Base-by-base conservation (phyloP, 2,888 invertebrate species). In the Heliconius erato region DNA sequence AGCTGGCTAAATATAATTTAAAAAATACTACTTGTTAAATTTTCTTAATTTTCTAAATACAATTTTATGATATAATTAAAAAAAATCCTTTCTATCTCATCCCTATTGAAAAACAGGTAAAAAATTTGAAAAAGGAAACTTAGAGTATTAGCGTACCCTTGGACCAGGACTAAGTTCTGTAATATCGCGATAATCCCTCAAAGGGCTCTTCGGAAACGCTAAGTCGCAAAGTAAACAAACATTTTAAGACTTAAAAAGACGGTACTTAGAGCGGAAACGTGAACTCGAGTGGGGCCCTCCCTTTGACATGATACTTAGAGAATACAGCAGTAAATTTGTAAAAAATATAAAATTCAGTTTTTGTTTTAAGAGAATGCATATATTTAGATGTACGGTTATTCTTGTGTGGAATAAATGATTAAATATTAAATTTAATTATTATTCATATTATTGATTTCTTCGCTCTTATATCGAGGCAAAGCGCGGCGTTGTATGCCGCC, bases 171-270 rank as follows among this genome's bases (percentile, higher is more conserved):
- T 68, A 80, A 84, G 82, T 80, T 82, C 35, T 71, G 79, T 81
- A 82, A 84, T 84, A 81, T 79, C 83, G 65, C 49, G 81, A 81
- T 85, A 85, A 86, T 86, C 86, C 84, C 78, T 84, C 83, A 82
- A 86, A 86, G 83, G 82, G 84, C 40, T 83, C 84, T 79, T 80
- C 79, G 79, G 84, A 85, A 83, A 79, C 83, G 74, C 81, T 79
- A 85, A 85, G 87, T 83, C 83, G 79, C 82, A 82, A 86, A 80
- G 81, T 82, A 84, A 84, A 86, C 86, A 86, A 86, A 86, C 87
- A 85, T 86, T 85, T 85, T 86, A 82, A 79, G 74, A 84, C 69
- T 84, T 85, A 85, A 83, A 85, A 84, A 86, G 77, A 79, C 80
- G 81, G 82, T 82, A 85, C 84, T 85, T 83, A 84, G 80, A 84